A percentile compares a stretch with the other conserved stretches of the same genome.
phyloP scores from a whole-genome alignment of 2,113 vertebrate genomes.

The Fulica atra region DNA sequence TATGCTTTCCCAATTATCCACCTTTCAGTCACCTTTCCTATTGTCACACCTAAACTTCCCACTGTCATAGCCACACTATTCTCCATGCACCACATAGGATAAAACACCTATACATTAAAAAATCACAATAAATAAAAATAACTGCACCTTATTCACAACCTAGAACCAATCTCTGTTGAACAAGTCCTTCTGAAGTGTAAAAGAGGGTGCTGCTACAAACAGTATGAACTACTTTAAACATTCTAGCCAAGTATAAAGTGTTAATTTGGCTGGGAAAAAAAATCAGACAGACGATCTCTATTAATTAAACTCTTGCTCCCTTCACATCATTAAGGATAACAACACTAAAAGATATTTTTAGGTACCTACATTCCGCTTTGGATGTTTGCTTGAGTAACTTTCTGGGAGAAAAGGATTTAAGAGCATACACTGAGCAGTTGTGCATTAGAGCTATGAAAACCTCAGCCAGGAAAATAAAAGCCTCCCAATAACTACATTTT shows the following conservation, averaged over 20 bases:
- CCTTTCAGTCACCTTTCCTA: neutral
- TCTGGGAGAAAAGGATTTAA: neutral
- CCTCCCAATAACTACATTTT: neutral
- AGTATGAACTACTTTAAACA: neutral
- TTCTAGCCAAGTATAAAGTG: neutral
- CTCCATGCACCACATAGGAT: neutral
- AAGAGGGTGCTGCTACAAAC: neutral
- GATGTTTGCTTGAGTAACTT: neutral
- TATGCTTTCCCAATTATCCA: neutral
- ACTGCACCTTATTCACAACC: neutral
- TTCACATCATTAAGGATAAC: neutral
- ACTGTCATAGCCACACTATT: neutral
- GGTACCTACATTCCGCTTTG: neutral
- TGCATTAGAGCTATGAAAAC: neutral
- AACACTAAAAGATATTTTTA: neutral
- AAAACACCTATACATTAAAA: neutral
- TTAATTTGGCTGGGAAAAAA: neutral
- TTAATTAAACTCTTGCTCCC: neutral
- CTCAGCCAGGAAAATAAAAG: neutral
- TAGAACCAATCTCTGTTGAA: neutral
- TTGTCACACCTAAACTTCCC: neutral
- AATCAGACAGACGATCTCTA: neutral
- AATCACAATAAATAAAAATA: neutral
- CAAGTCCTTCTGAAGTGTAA: neutral
- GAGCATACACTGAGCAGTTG: neutral